Evolutionary conservation across 2,113 vertebrate species (phyloP).

Genomic region (Agelaius phoeniceus): DNA sequence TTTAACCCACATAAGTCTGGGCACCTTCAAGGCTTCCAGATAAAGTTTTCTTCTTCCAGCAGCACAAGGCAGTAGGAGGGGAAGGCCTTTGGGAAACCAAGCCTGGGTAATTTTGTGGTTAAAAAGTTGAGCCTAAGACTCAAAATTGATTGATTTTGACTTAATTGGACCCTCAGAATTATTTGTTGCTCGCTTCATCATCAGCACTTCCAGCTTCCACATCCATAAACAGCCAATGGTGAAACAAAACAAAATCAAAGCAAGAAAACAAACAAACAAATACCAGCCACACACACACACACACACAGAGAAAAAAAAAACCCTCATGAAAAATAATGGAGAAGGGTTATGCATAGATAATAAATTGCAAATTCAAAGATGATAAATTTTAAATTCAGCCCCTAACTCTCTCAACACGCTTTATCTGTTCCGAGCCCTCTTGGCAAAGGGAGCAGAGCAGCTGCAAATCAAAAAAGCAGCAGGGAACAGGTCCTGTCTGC

Average conservation of each 20-base stretch:
- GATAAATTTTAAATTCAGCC: neutral
- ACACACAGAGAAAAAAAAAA: too few species aligned
- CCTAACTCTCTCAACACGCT: neutral
- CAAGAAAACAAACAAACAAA: neutral
- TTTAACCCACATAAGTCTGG: neutral
- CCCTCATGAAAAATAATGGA: neutral
- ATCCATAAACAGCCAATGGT: accelerated
- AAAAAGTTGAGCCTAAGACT: neutral
- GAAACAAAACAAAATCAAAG: neutral
- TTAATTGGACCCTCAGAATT: neutral
- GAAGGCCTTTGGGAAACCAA: neutral
- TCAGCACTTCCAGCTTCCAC: neutral
- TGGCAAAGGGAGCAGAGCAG: neutral
- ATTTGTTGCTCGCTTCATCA: neutral
- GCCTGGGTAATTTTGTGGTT: neutral
- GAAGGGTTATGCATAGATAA: neutral
- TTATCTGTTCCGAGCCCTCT: neutral
- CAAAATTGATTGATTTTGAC: neutral
- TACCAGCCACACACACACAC: too few species aligned
- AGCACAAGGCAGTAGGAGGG: neutral
- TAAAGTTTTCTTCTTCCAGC: neutral
- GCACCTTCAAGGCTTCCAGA: neutral
- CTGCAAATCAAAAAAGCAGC: neutral
- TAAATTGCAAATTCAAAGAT: neutral
- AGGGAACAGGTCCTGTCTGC: neutral